phyloP scores from a whole-genome alignment of 1,140 invertebrate genomes.

The Ostrea edulis region DNA sequence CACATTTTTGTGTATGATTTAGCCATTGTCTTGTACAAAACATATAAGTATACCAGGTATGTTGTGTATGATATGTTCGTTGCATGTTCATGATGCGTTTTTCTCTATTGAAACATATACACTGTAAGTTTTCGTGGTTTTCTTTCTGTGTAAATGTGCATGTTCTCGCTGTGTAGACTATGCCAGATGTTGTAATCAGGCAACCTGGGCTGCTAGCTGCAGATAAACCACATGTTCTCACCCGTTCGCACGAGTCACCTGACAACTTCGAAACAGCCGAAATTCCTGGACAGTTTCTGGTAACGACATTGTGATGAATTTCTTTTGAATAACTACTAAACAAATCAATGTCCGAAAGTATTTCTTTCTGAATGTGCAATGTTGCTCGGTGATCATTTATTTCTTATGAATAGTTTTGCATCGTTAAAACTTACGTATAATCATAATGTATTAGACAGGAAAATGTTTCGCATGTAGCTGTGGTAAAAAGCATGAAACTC shows the following conservation, averaged over 20 bases:
- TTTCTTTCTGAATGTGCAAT: not conserved
- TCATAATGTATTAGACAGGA: no score
- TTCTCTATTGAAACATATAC: not conserved
- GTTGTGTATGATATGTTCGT: not conserved
- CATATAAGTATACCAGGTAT: no score
- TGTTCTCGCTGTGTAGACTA: not conserved
- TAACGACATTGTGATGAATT: not conserved
- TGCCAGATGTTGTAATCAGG: not conserved
- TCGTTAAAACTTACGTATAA: no score
- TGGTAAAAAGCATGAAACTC: no score
- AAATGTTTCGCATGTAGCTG: no score
- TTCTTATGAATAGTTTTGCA: not conserved
- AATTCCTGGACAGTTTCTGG: not conserved
- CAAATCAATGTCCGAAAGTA: not conserved
- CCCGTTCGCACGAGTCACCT: not conserved
- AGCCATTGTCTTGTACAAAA: no score
- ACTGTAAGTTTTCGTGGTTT: not conserved
- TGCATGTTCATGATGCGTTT: not conserved
- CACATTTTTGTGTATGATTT: no score
- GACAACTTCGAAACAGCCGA: not conserved
- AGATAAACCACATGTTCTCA: not conserved
- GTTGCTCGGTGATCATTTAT: not conserved
- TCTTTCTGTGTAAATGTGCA: not conserved
- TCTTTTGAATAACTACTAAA: not conserved
- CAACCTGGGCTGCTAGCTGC: not conserved